These are phyloP conservation scores for Macrobrachium nipponense DNA, from an alignment of 1,140 invertebrate genomes.

Conservation along the genomic window DNA sequence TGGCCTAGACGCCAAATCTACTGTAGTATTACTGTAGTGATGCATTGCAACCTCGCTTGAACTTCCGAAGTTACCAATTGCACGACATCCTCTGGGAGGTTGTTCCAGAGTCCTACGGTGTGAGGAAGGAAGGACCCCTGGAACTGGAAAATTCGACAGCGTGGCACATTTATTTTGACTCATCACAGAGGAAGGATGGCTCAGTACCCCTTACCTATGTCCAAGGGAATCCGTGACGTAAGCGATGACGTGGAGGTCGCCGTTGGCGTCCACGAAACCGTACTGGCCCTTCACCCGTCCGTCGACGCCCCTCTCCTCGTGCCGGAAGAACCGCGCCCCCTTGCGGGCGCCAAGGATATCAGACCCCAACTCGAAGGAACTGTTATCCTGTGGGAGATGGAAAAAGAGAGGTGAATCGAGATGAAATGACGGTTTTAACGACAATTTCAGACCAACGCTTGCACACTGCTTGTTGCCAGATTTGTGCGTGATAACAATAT, in stretches of 20 bases:
- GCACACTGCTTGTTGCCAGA: too few relatives aligned
- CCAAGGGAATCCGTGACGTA: constrained; percentile 53
- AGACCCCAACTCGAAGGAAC: neutral
- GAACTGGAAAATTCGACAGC: neutral
- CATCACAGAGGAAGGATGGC: neutral
- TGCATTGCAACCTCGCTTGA: too few relatives aligned
- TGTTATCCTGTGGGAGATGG: neutral
- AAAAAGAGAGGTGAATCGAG: neutral
- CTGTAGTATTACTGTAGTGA: too few relatives aligned
- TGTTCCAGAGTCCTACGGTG: too few relatives aligned
- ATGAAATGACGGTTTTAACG: neutral
- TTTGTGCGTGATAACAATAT: too few relatives aligned
- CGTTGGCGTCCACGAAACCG: constrained; percentile 60
- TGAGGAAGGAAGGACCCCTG: too few relatives aligned
- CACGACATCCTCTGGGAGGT: too few relatives aligned
- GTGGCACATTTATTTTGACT: too few relatives aligned
- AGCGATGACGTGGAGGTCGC: constrained; percentile 56
- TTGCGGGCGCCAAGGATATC: neutral
- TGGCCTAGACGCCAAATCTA: too few relatives aligned
- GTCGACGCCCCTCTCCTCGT: constrained; percentile 54
- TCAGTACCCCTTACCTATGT: constrained; percentile 37
- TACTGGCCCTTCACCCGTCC: constrained; percentile 53
- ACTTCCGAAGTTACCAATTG: too few relatives aligned
- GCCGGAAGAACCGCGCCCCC: constrained; percentile 32
- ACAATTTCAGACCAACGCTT: neutral